Base-by-base conservation (phyloP, 2,888 invertebrate species). In the Rhamnusium bicolor region DNA sequence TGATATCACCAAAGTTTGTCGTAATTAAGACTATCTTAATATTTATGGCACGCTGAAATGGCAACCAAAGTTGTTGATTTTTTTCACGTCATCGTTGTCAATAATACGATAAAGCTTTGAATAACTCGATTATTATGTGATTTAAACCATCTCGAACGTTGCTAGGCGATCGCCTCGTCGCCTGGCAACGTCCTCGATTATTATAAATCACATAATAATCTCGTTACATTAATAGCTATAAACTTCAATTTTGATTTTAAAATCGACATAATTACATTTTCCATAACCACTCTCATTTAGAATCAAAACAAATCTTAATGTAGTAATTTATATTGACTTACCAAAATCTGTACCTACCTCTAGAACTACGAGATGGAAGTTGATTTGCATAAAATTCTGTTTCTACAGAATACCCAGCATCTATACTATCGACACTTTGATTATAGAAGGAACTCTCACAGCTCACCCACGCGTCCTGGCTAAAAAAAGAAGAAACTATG, bases 391-490 rank as follows among this genome's bases (percentile, higher is more conserved):
- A 89, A 79, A 89, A 89, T 73, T 89, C 89, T 12, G 88, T 85
- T 74, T 89, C 89, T 40, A 83, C 82, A 8, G 86, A 84, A 80
- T 85, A 87, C 53, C 85, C 86, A 24, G 81, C 85, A 76, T 88
- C 88, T 65, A 87, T 84, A 74, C 86, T 87, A 72, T 89, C 88
- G 71, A 86, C 80, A 71, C 86, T 86, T 73, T 85, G 86, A 67
- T 86, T 86, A 69, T 87, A 88, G 81, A 88, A 88, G 75, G 89
- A 89, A 77, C 89, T 89, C 69, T 90, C 89, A 81, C 90, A 90
- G 81, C 90, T 90, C 83, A 89, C 89, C 91, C 91, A 91, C 68
- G 88, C 88, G 72, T 90, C 90, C 86, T 90, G 90, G 82, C 91
- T 91, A 87, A 80, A 65, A 47, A 32, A 62, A 24, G 27, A 53